Conservation (phyloP, 2,888 invertebrate species). For the Barypeithes pellucidus region DNA sequence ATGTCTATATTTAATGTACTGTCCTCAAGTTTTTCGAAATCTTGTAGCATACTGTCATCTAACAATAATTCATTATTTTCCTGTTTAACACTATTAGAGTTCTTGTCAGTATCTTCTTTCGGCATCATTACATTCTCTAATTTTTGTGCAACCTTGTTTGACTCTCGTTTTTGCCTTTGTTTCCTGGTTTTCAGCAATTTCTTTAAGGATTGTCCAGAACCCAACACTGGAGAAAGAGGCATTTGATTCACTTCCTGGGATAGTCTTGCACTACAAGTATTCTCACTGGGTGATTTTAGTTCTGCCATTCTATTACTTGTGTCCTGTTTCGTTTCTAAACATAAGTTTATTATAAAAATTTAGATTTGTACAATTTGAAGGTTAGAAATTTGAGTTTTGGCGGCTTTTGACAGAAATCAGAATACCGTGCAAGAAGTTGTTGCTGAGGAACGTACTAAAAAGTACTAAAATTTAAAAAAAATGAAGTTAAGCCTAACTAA, state of each 20-base stretch:
- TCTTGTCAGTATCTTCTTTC: not conserved
- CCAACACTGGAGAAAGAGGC: conserved; percentile 62
- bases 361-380: too few species aligned
- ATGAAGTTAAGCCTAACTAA: too few species aligned
- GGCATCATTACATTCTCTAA: not conserved
- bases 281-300: not conserved
- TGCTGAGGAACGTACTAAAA: too few species aligned
- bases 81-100: not conserved
- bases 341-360: too few species aligned
- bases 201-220: conserved; percentile 55
- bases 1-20: not conserved
- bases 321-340: too few species aligned
- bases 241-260: conserved; percentile 44
- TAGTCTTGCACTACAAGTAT: conserved; percentile 11
- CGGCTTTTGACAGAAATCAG: too few species aligned
- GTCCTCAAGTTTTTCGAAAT: not conserved
- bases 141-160: conserved; percentile 15
- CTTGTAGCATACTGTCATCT: not conserved
- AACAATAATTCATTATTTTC: not conserved
- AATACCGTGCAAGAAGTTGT: too few species aligned
- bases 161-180: conserved; percentile 36
- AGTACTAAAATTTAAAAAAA: too few species aligned
- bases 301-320: conserved; percentile 1
- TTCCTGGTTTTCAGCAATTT: conserved; percentile 46
- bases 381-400: too few species aligned